Conservation (phyloP, 2,113 vertebrate genomes). For the Nycticryphes semicollaris region DNA sequence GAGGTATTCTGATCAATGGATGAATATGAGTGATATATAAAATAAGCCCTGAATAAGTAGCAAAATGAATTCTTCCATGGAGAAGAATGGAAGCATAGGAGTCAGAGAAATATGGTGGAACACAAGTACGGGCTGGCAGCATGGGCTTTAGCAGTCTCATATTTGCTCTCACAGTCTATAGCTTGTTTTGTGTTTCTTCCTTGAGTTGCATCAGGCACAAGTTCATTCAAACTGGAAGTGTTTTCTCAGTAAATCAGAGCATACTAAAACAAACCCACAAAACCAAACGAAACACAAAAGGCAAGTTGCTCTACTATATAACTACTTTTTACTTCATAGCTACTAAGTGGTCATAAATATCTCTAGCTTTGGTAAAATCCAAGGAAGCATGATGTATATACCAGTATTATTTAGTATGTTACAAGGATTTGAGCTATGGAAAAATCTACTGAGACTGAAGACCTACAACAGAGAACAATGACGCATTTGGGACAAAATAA, state of each 20-base stretch:
- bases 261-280: not conserved
- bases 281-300: not conserved
- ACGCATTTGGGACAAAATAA: not conserved
- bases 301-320: not conserved
- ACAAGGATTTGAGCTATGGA: not conserved
- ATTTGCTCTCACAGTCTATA: not conserved
- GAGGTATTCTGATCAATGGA: slow-evolving; percentile 35
- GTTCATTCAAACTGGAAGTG: not conserved
- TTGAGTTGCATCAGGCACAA: not conserved
- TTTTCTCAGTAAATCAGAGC: not conserved
- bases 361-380: not conserved
- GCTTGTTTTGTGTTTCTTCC: not conserved
- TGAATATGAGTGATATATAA: slow-evolving; percentile 22
- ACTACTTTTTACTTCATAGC: not conserved
- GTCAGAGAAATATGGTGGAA: not conserved
- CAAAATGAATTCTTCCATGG: not conserved
- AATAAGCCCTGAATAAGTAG: not conserved
- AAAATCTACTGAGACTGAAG: not conserved
- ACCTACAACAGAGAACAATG: not conserved
- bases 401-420: not conserved
- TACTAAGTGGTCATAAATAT: not conserved
- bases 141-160: not conserved
- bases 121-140: not conserved
- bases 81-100: not conserved
- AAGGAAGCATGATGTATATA: not conserved